Evolutionary conservation across 2,113 vertebrate genomes (phyloP).

Genomic region (Setophaga kirtlandii): DNA sequence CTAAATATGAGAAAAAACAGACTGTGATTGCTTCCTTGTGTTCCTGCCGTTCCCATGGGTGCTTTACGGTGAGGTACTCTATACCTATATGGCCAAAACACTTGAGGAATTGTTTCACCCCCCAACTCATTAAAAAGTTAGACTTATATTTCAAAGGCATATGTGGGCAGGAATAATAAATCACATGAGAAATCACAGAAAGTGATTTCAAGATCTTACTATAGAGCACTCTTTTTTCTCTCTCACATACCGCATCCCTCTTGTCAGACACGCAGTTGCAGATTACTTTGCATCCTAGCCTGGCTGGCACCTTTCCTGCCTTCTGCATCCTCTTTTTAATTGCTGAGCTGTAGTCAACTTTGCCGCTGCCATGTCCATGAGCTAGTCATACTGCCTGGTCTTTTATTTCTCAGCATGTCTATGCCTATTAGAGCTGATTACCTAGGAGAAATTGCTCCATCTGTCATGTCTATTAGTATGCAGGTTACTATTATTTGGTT

Average conservation of each 20-base stretch:
- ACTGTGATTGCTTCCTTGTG: background rate
- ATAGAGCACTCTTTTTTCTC: background rate
- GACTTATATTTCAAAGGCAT: background rate
- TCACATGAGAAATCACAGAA: background rate
- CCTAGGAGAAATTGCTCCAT: background rate
- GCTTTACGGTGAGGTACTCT: background rate
- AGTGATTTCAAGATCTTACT: background rate
- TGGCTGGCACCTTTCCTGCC: background rate
- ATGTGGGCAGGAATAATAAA: background rate
- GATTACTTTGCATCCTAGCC: background rate
- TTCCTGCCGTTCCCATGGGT: background rate
- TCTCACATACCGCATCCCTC: background rate
- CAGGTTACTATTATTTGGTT: background rate
- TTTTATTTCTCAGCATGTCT: background rate
- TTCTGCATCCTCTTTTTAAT: background rate
- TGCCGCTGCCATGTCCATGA: background rate
- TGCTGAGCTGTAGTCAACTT: background rate
- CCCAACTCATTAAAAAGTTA: background rate
- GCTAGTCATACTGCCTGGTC: background rate
- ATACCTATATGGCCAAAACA: background rate
- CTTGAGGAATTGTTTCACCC: background rate
- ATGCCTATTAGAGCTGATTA: background rate
- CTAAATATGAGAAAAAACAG: background rate
- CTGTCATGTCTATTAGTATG: background rate
- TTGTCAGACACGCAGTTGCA: accelerated